Percentiles rank a stretch among this genome's conserved stretches.
Conservation (phyloP, 1,140 invertebrate species). For the Microvelia longipes region DNA sequence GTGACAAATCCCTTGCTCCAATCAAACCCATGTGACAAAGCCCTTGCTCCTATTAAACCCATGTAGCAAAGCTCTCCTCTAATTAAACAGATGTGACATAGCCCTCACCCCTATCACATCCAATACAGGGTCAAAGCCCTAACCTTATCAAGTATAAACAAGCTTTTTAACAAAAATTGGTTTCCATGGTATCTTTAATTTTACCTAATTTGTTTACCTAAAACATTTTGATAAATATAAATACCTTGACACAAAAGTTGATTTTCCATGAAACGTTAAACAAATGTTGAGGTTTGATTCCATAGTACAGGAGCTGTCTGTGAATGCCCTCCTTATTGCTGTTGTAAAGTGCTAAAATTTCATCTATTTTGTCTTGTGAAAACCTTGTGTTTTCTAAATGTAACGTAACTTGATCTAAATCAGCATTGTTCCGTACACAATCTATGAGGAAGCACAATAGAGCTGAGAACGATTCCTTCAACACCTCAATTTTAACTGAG, state of each 20-base stretch:
- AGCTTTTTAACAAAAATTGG: no score
- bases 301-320: neutral
- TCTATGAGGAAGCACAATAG: neutral
- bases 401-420: neutral
- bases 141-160: no score
- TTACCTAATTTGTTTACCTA: no score
- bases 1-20: no score
- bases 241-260: neutral
- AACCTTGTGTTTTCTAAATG: neutral
- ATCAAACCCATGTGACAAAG: no score
- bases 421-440: neutral
- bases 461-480: neutral
- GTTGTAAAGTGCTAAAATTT: neutral
- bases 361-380: neutral
- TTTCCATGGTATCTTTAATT: no score
- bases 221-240: no score
- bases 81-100: no score
- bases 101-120: no score
- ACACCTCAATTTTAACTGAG: neutral
- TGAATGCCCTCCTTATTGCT: neutral
- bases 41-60: no score
- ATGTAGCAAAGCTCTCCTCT: no score
- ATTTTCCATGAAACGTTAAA: neutral
- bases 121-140: no score
- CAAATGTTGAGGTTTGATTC: neutral